Evolutionary conservation across 2,797 vertebrate genomes (phyloP), one percentile per base, ranked within the genome.

Genomic region (Coregonus ussuriensis): DNA sequence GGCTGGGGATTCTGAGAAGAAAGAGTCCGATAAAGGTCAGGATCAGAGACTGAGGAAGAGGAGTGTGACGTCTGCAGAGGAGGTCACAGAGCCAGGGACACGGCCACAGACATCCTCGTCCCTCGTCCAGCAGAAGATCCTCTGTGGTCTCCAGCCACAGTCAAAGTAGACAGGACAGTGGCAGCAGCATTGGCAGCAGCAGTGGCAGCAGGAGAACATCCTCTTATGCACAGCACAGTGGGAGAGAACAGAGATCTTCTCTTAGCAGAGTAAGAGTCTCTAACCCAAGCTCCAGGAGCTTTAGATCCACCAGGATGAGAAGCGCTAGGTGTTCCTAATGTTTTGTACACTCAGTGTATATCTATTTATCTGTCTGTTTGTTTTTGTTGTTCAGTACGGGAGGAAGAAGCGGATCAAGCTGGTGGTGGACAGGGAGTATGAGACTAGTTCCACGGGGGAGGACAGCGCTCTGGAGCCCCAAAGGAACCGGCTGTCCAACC

Each of bases 391-490:
- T 85, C 87, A 97, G 96, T 95, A 92, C 89, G 91, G 92, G 51
- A 95, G 93, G 85, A 97, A 96, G 88, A 97, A 95, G 80, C 93
- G 95, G 81, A 95, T 99, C 90, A 97, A 98, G 92, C 67, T 99
- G 86, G 87, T 98, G 72, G 88, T 97, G 6, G 97, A 99, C 83
- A 94, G 94, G 0, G 97, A 98, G 78, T 97, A 96, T 0, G 97
- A 98, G 91, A 97, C 93, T 76, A 98, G 96, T 88, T 98, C 97
- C 18, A 93, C 97, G 0, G 98, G 97, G 13, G 98, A 99, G 79
- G 98, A 99, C 83, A 98, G 96, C 5, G 84, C 93, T 66, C 90
- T 96, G 0, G 97, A 98, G 67, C 85, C 91, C 59, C 96, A 96
- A 70, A 94, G 95, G 76, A 93, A 66, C 81, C 95, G 95, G n/a